Conservation (phyloP, 2,113 vertebrate species). For the Lichenostomus cassidix region DNA sequence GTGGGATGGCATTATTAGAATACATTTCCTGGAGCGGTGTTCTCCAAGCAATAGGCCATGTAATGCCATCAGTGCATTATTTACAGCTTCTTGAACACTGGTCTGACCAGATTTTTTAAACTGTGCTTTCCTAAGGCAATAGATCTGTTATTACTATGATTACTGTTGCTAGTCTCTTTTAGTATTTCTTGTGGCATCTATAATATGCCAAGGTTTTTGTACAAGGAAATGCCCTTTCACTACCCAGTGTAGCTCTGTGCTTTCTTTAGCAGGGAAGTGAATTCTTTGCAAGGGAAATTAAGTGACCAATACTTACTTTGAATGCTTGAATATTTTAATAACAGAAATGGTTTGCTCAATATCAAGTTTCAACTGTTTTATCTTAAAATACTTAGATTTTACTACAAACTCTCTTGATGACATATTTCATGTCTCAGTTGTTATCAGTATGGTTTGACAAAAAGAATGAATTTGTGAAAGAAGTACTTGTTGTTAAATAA, state of each 20-base stretch:
- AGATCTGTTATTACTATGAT: constrained; percentile 25
- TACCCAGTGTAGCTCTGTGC: background rate
- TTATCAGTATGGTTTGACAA: background rate
- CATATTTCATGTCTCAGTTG: background rate
- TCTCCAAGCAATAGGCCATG: constrained; percentile 27
- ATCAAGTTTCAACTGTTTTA: background rate
- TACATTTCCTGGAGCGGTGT: background rate
- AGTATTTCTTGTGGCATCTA: background rate
- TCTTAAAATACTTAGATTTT: background rate
- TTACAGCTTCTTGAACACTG: constrained; percentile 41
- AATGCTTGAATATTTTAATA: background rate
- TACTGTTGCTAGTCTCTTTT: background rate
- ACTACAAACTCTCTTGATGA: background rate
- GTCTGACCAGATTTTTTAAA: constrained; percentile 49
- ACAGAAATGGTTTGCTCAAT: background rate
- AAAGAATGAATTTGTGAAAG: background rate
- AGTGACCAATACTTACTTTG: background rate
- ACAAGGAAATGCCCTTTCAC: background rate
- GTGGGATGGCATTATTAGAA: background rate
- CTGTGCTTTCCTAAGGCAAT: constrained; percentile 43
- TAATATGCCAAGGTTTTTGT: background rate
- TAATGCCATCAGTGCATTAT: constrained; percentile 49
- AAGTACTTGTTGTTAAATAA: background rate
- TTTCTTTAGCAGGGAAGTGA: background rate
- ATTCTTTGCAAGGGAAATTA: background rate